Conservation (phyloP, 2,888 invertebrate species). For the Cacoxenus indagator region DNA sequence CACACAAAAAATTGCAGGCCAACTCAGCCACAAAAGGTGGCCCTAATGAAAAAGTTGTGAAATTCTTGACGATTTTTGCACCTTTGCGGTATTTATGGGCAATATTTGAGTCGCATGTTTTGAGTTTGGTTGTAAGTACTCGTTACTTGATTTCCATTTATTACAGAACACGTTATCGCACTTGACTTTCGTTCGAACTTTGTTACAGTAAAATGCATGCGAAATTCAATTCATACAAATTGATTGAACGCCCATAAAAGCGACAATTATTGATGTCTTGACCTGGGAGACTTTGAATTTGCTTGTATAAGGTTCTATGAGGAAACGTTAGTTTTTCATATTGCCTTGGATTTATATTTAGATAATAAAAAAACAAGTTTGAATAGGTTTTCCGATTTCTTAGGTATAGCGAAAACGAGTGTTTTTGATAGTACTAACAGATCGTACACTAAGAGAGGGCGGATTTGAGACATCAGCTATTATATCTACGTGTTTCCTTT, state of each 20-base stretch:
- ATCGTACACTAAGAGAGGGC: no score
- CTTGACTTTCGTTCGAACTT: background rate
- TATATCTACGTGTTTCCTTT: no score
- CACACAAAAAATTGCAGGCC: background rate
- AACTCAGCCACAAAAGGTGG: slow-evolving; percentile 4
- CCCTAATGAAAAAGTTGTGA: slow-evolving; percentile 13
- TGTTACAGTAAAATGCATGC: background rate
- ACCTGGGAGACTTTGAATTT: background rate
- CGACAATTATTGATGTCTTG: background rate
- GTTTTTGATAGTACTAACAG: no score
- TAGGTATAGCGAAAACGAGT: no score
- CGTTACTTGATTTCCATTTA: background rate
- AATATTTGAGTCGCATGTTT: background rate
- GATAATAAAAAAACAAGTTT: no score
- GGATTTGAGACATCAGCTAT: no score
- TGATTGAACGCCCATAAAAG: background rate
- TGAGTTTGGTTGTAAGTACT: no score
- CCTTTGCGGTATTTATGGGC: background rate
- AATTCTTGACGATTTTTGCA: background rate
- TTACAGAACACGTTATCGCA: background rate
- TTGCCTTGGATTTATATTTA: background rate
- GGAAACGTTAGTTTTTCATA: background rate
- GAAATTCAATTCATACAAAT: background rate
- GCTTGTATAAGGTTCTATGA: no score
- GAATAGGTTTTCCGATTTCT: no score